These are phyloP conservation scores for Elachura formosa DNA, from an alignment of 2,113 vertebrate genomes.

Conservation along the genomic window DNA sequence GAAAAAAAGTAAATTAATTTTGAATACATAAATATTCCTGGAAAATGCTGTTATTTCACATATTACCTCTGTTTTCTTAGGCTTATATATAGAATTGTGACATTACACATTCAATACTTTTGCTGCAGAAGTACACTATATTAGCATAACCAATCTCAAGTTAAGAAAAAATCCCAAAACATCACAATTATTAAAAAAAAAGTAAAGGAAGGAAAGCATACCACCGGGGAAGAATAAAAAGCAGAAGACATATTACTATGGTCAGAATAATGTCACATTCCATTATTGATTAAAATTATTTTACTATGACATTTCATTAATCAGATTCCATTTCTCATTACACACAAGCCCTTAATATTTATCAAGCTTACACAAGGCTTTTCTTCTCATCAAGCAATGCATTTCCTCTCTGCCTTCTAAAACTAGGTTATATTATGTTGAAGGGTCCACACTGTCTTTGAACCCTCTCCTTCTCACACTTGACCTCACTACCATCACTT, in stretches of 20 bases:
- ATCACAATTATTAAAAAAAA: not conserved
- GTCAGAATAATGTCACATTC: conserved; percentile 53
- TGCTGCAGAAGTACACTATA: not conserved
- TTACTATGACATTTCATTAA: conserved; percentile 55
- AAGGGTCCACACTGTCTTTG: conserved; percentile 19
- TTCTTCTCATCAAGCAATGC: conserved; percentile 26
- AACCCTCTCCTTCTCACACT: conserved; percentile 38
- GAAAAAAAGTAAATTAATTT: not conserved
- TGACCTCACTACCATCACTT: conserved; percentile 46
- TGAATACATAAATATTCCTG: not conserved
- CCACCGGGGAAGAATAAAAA: not conserved
- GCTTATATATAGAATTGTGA: not conserved
- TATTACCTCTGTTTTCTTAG: not conserved
- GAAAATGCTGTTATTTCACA: not conserved
- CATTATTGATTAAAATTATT: conserved; percentile 66
- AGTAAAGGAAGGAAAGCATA: not conserved
- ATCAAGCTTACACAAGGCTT: conserved; percentile 41
- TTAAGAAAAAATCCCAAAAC: not conserved
- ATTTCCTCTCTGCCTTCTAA: conserved; percentile 2
- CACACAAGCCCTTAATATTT: conserved; percentile 29
- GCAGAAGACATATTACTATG: not conserved
- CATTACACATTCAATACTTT: not conserved
- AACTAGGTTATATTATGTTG: conserved; percentile 9
- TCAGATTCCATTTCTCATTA: conserved; percentile 60
- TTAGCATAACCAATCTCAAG: conserved; percentile 9